phyloP scores from a whole-genome alignment of 2,797 vertebrate genomes.

The Denticeps clupeoides region DNA sequence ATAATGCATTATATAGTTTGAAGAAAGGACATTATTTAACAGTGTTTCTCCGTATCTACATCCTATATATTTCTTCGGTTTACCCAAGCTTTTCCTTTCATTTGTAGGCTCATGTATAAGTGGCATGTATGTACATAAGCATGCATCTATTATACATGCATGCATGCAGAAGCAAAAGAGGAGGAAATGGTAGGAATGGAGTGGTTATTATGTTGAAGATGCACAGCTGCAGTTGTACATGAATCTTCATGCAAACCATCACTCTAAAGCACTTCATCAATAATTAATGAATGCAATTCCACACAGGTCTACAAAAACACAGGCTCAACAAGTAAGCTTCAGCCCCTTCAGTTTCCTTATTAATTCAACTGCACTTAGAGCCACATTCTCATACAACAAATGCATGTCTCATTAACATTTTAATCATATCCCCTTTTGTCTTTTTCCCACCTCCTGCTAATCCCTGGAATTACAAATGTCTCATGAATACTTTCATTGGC shows the following conservation, averaged over 20 bases:
- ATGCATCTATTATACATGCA: no score
- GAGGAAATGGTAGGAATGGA: neutral
- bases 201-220: neutral
- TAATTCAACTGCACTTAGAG: conserved; percentile 2
- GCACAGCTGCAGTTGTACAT: conserved; percentile 1
- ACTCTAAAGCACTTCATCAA: neutral
- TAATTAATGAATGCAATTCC: conserved; percentile 4
- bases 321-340: neutral
- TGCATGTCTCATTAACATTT: neutral
- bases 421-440: neutral
- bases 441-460: neutral
- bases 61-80: no score
- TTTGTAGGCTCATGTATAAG: no score
- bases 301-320: neutral
- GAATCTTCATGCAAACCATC: conserved; percentile 3
- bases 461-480: neutral
- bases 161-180: neutral
- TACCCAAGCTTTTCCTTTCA: no score
- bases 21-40: no score
- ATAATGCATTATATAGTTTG: no score
- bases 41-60: no score
- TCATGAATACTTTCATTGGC: neutral
- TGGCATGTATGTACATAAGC: no score
- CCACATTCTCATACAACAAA: neutral
- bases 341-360: neutral